Percentiles rank a stretch among this genome's conserved stretches.
Conservation (phyloP, 1,140 invertebrate genomes). For the Agrilus planipennis region DNA sequence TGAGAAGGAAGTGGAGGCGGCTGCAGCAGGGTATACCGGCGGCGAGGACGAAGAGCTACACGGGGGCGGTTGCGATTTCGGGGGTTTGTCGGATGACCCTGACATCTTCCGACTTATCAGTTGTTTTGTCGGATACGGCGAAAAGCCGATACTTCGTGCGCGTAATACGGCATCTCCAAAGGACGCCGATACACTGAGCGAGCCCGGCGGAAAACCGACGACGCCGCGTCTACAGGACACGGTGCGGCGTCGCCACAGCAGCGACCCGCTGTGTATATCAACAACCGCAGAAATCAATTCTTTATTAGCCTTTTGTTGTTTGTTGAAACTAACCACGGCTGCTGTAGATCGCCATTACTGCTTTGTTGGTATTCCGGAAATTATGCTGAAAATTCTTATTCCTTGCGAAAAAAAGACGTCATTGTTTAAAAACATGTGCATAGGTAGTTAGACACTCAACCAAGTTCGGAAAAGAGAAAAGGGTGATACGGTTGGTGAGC, state of each 20-base stretch:
- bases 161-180: slow-evolving; percentile 5
- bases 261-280: no score
- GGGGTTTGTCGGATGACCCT: neutral
- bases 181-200: slow-evolving; percentile 1
- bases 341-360: no score
- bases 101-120: neutral
- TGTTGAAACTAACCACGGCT: no score
- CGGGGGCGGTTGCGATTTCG: slow-evolving; percentile 1
- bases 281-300: no score
- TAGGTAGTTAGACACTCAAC: no score
- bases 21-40: neutral
- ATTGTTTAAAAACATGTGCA: no score
- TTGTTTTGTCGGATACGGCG: slow-evolving; percentile 2
- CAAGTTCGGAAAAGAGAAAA: no score
- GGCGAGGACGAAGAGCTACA: neutral
- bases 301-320: no score
- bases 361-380: no score
- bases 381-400: no score
- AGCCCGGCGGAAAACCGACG: slow-evolving; percentile 2
- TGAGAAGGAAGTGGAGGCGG: neutral
- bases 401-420: no score
- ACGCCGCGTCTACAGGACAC: slow-evolving; percentile 4
- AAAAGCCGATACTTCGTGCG: neutral
- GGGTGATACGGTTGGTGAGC: no score
- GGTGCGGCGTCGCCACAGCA: neutral